Percentiles rank a stretch among this genome's conserved stretches.
Evolutionary conservation across 2,888 invertebrate species (phyloP).

Genomic region (Phymatocera aterrima): DNA sequence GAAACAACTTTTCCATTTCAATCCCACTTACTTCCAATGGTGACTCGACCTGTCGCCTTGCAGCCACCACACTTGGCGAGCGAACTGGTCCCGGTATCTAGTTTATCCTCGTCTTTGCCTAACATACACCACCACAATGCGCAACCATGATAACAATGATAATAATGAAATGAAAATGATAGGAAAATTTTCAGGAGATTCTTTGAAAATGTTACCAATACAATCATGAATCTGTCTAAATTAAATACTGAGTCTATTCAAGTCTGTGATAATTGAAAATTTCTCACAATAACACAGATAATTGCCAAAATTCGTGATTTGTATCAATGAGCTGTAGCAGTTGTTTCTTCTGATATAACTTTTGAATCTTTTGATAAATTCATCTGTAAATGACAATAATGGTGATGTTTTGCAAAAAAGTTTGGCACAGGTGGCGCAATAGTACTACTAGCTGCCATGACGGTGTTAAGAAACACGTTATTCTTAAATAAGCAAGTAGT

Average conservation of each 20-base stretch:
- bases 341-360: too few species aligned
- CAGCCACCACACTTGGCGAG: conserved; percentile 73
- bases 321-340: too few species aligned
- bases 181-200: conserved; percentile 55
- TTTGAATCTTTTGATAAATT: too few species aligned
- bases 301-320: too few species aligned
- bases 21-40: conserved; percentile 73
- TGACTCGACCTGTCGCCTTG: conserved; percentile 73
- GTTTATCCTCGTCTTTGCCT: conserved; percentile 73
- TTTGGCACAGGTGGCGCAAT: too few species aligned
- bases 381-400: too few species aligned
- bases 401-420: too few species aligned
- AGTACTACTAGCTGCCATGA: too few species aligned
- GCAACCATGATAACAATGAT: conserved; percentile 72
- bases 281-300: too few species aligned
- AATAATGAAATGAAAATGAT: conserved; percentile 70
- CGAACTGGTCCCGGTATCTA: conserved; percentile 73
- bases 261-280: too few species aligned
- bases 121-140: conserved; percentile 72
- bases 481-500: conserved; percentile 25
- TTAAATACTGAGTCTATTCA: neutral
- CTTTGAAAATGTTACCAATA: conserved; percentile 54
- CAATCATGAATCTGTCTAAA: neutral
- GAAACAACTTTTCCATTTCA: conserved; percentile 48
- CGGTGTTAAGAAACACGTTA: conserved; percentile 39